These are phyloP conservation scores for Nannoperca australis DNA, from an alignment of 2,797 vertebrate genomes.

Conservation along the genomic window DNA sequence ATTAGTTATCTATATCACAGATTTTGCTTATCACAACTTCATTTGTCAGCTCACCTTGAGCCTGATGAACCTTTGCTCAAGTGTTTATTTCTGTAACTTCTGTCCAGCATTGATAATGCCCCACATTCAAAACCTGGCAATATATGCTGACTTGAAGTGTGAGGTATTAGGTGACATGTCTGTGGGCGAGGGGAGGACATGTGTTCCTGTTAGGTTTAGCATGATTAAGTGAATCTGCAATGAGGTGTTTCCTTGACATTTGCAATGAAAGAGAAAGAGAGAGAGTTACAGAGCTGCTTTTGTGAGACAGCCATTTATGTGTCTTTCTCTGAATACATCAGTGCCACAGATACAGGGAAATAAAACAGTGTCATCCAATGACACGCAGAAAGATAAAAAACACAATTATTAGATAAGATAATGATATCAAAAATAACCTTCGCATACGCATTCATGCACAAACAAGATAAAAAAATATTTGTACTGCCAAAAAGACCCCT, in stretches of 20 bases:
- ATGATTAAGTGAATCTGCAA: constrained; percentile 47
- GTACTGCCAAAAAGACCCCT: neutral
- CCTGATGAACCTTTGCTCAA: neutral
- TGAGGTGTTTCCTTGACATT: constrained; percentile 69
- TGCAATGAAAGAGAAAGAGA: constrained; percentile 32
- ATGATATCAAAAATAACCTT: neutral
- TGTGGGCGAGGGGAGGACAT: constrained; percentile 45
- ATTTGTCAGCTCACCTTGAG: constrained; percentile 9
- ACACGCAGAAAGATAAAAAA: neutral
- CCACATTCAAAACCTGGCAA: constrained; percentile 32
- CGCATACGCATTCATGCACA: neutral
- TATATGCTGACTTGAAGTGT: constrained; percentile 54
- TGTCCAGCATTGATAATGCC: constrained; percentile 13
- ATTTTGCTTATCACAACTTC: neutral
- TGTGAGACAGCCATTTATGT: constrained; percentile 3
- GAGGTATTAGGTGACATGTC: constrained; percentile 59
- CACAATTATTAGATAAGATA: neutral
- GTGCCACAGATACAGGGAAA: constrained; percentile 5
- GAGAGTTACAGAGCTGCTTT: constrained; percentile 29
- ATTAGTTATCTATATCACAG: neutral
- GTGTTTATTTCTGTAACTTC: constrained; percentile 29
- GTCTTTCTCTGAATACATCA: constrained; percentile 3
- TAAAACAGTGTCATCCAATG: neutral
- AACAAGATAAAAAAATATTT: neutral
- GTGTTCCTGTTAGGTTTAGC: constrained; percentile 54